Conservation (phyloP, 2,888 invertebrate species). For the Ennomos quercinarius region DNA sequence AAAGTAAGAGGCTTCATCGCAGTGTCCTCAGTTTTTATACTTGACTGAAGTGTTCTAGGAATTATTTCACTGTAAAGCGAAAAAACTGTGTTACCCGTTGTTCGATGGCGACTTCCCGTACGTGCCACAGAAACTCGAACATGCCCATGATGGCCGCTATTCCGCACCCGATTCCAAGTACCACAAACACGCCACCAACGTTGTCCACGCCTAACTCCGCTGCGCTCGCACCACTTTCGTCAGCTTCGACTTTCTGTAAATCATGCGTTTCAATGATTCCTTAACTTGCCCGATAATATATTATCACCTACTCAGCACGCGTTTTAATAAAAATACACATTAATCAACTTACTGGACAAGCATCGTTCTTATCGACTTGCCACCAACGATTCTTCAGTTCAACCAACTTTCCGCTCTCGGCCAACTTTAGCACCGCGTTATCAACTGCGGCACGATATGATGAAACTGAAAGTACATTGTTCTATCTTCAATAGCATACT, state of each 20-base stretch:
- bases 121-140: slow-evolving; percentile 96
- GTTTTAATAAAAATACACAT: too few species aligned
- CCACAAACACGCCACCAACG: slow-evolving; percentile 96
- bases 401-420: slow-evolving; percentile 94
- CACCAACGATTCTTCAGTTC: slow-evolving; percentile 97
- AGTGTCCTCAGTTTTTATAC: too few species aligned
- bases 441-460: slow-evolving; percentile 93
- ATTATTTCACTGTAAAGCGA: too few species aligned
- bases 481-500: neutral
- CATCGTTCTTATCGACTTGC: slow-evolving; percentile 88
- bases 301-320: too few species aligned
- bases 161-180: slow-evolving; percentile 90
- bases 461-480: slow-evolving; percentile 79
- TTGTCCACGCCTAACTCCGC: slow-evolving; percentile 92
- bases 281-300: too few species aligned
- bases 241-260: slow-evolving; percentile 61
- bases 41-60: too few species aligned
- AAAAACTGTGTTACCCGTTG: slow-evolving; percentile 89
- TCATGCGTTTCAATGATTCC: too few species aligned
- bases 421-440: slow-evolving; percentile 94
- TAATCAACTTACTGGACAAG: slow-evolving; percentile 79
- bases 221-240: slow-evolving; percentile 67
- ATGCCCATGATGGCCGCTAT: slow-evolving; percentile 91
- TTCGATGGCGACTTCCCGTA: slow-evolving; percentile 91
- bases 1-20: too few species aligned